Evolutionary conservation across 1,140 invertebrate species (phyloP).

Genomic region (Homalodisca vitripennis): DNA sequence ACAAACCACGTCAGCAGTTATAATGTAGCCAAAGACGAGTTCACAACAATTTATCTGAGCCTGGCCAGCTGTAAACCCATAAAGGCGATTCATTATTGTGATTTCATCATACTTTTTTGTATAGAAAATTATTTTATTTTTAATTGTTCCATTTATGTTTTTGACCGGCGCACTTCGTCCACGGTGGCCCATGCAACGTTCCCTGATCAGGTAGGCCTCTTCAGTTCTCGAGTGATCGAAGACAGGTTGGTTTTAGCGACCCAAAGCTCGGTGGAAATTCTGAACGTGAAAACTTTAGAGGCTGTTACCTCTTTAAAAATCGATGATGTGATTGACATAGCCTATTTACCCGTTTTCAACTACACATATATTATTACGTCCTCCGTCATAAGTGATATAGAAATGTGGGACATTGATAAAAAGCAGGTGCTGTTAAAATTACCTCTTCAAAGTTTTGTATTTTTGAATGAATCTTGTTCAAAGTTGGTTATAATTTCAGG

Average conservation of each 20-base stretch:
- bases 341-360: conserved; percentile 9
- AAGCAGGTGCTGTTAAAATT: not conserved
- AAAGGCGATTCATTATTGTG: not conserved
- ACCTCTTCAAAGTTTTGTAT: conserved; percentile 21
- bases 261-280: conserved; percentile 8
- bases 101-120: not conserved
- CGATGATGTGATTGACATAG: conserved; percentile 9
- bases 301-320: not conserved
- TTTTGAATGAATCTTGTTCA: conserved; percentile 14
- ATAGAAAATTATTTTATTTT: conserved; percentile 11
- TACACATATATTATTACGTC: conserved; percentile 10
- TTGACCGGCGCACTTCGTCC: not conserved
- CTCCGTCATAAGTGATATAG: conserved; percentile 7
- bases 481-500: conserved; percentile 10
- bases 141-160: conserved; percentile 6
- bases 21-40: conserved; percentile 16
- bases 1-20: conserved; percentile 2
- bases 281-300: not conserved
- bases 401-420: conserved; percentile 6
- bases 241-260: conserved; percentile 2
- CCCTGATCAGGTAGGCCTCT: not conserved
- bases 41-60: not conserved
- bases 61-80: conserved; percentile 7
- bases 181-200: not conserved
- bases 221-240: not conserved